Conservation (phyloP, 1,140 invertebrate species). For the Gonioctena quinquepunctata region DNA sequence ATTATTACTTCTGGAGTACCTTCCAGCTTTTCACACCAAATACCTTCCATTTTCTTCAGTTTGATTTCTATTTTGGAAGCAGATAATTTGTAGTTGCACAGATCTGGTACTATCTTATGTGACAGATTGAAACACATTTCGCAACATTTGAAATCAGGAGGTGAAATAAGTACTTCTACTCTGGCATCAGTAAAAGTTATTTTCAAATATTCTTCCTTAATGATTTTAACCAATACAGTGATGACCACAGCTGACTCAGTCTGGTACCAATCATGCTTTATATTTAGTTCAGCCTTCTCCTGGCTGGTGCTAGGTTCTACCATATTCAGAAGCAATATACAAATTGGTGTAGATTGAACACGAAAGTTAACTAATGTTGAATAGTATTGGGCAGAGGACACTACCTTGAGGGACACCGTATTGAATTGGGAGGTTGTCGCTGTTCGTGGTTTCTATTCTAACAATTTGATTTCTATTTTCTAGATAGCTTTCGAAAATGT, state of each 20-base stretch:
- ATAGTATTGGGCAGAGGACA: no score
- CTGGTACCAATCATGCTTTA: slow-evolving; percentile 85
- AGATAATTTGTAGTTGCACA: slow-evolving; percentile 70
- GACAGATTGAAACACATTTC: slow-evolving; percentile 71
- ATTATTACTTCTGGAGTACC: slow-evolving; percentile 59
- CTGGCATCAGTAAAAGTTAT: slow-evolving; percentile 64
- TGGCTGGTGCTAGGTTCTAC: no score
- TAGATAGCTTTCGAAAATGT: no score
- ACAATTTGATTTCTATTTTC: no score
- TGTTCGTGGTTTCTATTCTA: no score
- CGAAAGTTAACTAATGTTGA: no score
- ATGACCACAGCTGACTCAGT: slow-evolving; percentile 83
- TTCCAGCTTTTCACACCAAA: slow-evolving; percentile 78
- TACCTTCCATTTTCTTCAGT: slow-evolving; percentile 76
- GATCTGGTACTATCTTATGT: slow-evolving; percentile 71
- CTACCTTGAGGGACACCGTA: no score
- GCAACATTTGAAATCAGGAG: slow-evolving; percentile 63
- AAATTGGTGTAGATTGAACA: no score
- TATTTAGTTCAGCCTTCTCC: slow-evolving; percentile 29
- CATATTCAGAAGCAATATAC: no score
- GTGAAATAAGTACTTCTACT: slow-evolving; percentile 57
- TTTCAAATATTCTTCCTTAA: slow-evolving; percentile 70
- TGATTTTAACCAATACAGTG: slow-evolving; percentile 80
- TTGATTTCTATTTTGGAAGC: slow-evolving; percentile 89
- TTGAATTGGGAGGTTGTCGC: no score